A percentile compares a stretch with the other conserved stretches of the same genome.
These are phyloP conservation scores for Raja brachyura DNA, from an alignment of 2,113 vertebrate species.

Conservation along the genomic window DNA sequence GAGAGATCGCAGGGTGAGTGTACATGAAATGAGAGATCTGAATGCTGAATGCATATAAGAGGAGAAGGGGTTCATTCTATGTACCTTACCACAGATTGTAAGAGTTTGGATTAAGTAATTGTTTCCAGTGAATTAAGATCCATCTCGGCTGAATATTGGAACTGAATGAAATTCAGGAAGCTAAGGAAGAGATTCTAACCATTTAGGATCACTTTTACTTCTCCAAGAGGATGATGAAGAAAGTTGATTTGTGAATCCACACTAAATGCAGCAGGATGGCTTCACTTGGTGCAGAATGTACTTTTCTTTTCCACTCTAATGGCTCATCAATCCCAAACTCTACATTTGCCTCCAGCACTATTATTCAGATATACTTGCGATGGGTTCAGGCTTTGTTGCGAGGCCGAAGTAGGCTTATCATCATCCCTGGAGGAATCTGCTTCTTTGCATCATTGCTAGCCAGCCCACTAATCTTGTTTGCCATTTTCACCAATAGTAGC, in stretches of 20 bases:
- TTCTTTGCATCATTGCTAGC: conserved; percentile 35
- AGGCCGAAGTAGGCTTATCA: background rate
- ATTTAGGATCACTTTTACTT: background rate
- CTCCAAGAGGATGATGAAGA: background rate
- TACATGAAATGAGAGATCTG: background rate
- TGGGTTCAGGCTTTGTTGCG: background rate
- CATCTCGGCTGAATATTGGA: background rate
- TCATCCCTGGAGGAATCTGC: conserved; percentile 28
- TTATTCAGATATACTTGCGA: background rate
- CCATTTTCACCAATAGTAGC: conserved; percentile 34
- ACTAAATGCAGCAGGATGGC: background rate
- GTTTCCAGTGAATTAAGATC: background rate
- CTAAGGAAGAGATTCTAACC: background rate
- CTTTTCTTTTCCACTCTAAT: background rate
- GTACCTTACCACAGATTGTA: background rate
- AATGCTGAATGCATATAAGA: background rate
- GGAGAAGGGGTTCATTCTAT: background rate
- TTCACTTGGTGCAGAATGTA: background rate
- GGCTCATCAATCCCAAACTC: background rate
- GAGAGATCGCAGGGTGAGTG: background rate
- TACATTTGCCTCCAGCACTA: background rate
- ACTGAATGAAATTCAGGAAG: background rate
- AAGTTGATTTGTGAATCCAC: background rate
- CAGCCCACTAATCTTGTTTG: conserved; percentile 7
- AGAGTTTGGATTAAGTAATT: background rate